These are phyloP conservation scores for Thomomys bottae DNA, from an alignment of 2,113 vertebrate species.

Conservation along the genomic window DNA sequence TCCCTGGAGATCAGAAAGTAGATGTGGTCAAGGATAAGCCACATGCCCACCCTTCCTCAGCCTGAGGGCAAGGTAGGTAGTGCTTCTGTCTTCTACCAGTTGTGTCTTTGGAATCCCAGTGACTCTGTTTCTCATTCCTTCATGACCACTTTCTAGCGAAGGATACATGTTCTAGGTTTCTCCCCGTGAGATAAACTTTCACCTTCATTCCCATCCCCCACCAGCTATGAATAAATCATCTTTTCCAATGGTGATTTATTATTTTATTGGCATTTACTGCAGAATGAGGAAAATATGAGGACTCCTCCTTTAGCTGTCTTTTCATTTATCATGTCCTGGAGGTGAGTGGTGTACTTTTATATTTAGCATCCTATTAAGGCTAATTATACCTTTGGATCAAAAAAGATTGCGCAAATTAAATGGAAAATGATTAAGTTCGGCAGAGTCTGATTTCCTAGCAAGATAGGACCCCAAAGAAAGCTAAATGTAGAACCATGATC, in stretches of 20 bases:
- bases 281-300: constrained; percentile 8
- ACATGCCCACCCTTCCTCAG: neutral
- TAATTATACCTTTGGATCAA: constrained; percentile 74
- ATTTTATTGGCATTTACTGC: neutral
- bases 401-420: constrained; percentile 57
- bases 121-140: neutral
- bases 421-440: constrained; percentile 69
- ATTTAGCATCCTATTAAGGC: constrained; percentile 71
- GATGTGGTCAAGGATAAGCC: neutral
- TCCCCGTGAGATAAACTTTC: neutral
- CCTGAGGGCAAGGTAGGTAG: neutral
- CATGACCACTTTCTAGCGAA: neutral
- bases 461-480: constrained; percentile 20
- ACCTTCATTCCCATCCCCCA: neutral
- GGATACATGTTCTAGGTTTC: neutral
- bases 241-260: neutral
- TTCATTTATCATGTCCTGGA: constrained; percentile 23
- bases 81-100: neutral
- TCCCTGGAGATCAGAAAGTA: neutral
- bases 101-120: neutral
- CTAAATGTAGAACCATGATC: constrained; percentile 32
- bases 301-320: neutral
- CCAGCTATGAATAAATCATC: neutral
- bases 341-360: constrained; percentile 57
- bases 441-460: constrained; percentile 59